Base-by-base conservation (phyloP, 2,797 vertebrate genomes). In the Malacoraja senta region DNA sequence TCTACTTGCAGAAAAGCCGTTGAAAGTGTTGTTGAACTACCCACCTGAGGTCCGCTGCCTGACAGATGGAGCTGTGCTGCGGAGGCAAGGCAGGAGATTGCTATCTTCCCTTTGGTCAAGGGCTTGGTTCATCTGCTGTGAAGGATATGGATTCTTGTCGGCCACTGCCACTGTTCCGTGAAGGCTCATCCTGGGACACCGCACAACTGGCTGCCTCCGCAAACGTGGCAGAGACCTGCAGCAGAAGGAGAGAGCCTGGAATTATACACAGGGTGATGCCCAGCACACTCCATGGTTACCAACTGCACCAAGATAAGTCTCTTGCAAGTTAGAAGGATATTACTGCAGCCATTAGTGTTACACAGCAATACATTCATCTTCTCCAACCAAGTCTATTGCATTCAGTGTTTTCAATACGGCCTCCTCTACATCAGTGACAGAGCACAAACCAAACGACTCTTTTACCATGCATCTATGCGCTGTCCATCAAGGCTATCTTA, bases 11-110 rank as follows among this genome's bases (percentile, higher is more conserved):
- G 95, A 71, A 94, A 1, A 76, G 61, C 1, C 44, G 93, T 94
- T 81, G 95, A 94, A 84, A 93, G 94, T 74, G 95, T 93, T 13
- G 94, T 74, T 35, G 95, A 96, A 94, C 93, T 74, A 95, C 95
- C 53, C 94, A 97, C 96, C 96, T 65, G 96, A 95, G 35, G 65
- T 95, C 94, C 95, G 95, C 94, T 95, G 84, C 92, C 93, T 93
- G 1, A 94, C 32, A 63, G 95, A 93, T 19, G 94, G 94, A 93
- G 72, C 61, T 88, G 94, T 61, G 32, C 9, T 93, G 17, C 94
- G 96, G 93, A 95, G 93, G 93, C 94, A 94, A 10, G 95, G 93
- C 53, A 94, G 93, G 93, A 94, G 91, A 26, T 79, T 93, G 29
- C 78, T 93, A 88, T 94, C 94, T 94, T 95, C 95, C 93, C 94